Conservation (phyloP, 2,797 vertebrate species). For the Emydoidea blandingii region DNA sequence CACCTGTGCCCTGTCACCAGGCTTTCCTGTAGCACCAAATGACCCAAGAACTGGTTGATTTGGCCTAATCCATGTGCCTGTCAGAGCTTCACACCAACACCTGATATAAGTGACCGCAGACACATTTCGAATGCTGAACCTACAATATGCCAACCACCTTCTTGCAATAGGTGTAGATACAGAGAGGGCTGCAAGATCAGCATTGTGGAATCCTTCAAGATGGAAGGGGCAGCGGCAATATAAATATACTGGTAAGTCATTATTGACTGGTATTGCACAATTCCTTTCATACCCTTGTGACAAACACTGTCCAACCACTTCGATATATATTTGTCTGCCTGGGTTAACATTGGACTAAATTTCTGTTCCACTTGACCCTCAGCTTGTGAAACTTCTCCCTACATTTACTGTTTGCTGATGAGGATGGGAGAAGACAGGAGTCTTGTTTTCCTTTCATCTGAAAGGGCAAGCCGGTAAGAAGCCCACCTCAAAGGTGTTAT, state of each 20-base stretch:
- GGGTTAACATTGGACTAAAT: neutral
- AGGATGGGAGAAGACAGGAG: neutral
- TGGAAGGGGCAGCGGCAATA: neutral
- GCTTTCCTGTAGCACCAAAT: neutral
- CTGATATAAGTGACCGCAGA: rapidly evolving
- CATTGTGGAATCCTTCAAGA: neutral
- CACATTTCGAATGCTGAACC: neutral
- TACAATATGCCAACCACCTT: neutral
- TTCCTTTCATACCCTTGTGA: neutral
- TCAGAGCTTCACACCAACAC: neutral
- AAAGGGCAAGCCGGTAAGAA: rapidly evolving
- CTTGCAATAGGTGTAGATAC: neutral
- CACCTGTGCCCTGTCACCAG: rapidly evolving
- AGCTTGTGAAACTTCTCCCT: neutral
- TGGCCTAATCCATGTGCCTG: neutral
- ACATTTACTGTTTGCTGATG: neutral
- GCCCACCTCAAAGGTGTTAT: neutral
- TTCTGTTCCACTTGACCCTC: neutral
- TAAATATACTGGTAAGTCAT: neutral
- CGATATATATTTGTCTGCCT: neutral
- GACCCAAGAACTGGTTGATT: neutral
- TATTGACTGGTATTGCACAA: neutral
- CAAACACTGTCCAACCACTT: neutral
- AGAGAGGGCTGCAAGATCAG: neutral
- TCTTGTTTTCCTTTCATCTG: neutral